Percentiles rank a stretch among this genome's conserved stretches.
These are phyloP conservation scores for Drosophila antonietae DNA, from an alignment of 2,888 invertebrate genomes.

Conservation along the genomic window DNA sequence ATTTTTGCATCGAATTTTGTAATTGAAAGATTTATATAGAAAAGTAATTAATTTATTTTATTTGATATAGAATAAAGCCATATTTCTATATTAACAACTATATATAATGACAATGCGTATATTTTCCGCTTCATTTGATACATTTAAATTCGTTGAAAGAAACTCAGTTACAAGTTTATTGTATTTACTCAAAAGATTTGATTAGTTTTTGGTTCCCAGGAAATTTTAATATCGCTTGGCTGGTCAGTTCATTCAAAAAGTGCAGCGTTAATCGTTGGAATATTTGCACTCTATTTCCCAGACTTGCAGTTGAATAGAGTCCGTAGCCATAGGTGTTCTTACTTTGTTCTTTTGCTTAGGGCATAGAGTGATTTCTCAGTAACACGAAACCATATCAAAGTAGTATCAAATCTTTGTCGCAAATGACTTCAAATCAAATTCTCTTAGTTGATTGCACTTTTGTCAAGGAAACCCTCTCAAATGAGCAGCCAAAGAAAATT, in stretches of 20 bases:
- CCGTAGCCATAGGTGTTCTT: slow-evolving; percentile 39
- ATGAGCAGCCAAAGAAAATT: slow-evolving; percentile 39
- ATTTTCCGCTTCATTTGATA: neutral
- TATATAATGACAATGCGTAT: neutral
- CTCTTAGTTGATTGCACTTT: slow-evolving; percentile 52
- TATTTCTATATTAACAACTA: no score
- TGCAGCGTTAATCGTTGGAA: neutral
- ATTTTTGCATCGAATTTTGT: neutral
- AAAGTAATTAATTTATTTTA: neutral
- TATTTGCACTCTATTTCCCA: slow-evolving; percentile 31
- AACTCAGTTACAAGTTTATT: neutral
- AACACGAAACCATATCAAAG: slow-evolving; percentile 31
- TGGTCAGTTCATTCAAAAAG: slow-evolving; percentile 21
- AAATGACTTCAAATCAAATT: slow-evolving; percentile 34
- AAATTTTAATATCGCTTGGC: slow-evolving; percentile 16
- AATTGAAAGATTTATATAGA: neutral
- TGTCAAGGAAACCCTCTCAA: slow-evolving; percentile 30
- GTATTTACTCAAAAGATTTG: neutral
- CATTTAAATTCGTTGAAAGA: neutral
- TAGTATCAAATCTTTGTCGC: slow-evolving; percentile 29
- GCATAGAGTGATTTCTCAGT: slow-evolving; percentile 44
- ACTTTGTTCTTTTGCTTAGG: slow-evolving; percentile 1
- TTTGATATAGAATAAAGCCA: neutral
- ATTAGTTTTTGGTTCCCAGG: slow-evolving; percentile 29
- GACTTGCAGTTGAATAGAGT: slow-evolving; percentile 37